These are phyloP conservation scores for Eretmochelys imbricata DNA, from an alignment of 2,113 vertebrate species.

Conservation along the genomic window DNA sequence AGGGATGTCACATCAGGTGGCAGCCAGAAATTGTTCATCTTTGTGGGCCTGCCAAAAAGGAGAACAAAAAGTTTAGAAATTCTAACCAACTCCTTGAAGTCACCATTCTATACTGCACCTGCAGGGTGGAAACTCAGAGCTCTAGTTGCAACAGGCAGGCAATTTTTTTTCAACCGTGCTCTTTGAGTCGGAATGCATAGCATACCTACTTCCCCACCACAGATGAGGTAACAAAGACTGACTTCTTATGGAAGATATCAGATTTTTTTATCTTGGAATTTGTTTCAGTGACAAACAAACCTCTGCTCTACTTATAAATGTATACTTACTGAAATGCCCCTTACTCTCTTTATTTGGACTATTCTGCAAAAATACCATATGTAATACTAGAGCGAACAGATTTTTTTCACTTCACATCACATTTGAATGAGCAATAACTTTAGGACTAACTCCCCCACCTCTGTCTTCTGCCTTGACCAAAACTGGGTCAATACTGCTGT, in stretches of 20 bases:
- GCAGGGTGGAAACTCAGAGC: not conserved
- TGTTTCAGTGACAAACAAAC: not conserved
- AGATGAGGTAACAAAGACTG: not conserved
- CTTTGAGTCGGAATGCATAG: not conserved
- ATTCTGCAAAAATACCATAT: not conserved
- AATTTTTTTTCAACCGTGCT: not conserved
- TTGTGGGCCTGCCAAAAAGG: not conserved
- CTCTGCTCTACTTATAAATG: not conserved
- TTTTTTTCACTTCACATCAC: not conserved
- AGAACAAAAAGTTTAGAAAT: not conserved
- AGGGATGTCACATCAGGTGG: not conserved
- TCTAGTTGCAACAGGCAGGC: not conserved
- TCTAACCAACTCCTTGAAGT: not conserved
- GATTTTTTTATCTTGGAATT: not conserved
- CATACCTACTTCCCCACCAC: fast-evolving
- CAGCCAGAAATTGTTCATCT: not conserved
- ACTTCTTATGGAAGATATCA: not conserved
- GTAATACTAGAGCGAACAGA: not conserved
- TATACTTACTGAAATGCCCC: fast-evolving
- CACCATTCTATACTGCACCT: not conserved
- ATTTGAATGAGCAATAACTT: not conserved
- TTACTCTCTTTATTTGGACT: not conserved
- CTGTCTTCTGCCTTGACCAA: not conserved
- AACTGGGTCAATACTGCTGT: constrained; percentile 20
- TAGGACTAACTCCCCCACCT: not conserved